Percentiles rank a stretch among this genome's conserved stretches.
Evolutionary conservation across 2,113 vertebrate species (phyloP).

Genomic region (Cacatua alba): DNA sequence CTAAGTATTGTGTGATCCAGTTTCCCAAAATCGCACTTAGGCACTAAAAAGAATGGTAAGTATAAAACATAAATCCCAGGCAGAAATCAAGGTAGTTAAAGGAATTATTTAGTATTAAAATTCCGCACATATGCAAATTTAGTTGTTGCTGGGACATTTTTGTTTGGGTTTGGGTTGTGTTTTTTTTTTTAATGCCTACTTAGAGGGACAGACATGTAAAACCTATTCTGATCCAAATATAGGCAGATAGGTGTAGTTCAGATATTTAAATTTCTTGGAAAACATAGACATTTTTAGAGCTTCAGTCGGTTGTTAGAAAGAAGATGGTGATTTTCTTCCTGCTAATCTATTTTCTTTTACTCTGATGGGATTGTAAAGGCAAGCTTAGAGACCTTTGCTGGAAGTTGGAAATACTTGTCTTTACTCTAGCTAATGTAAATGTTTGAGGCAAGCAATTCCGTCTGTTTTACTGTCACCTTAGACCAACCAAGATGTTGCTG

Average conservation of each 20-base stretch:
- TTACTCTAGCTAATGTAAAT: not conserved
- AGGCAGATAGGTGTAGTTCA: not conserved
- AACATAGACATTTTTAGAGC: not conserved
- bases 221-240: not conserved
- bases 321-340: not conserved
- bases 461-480: not conserved
- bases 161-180: not conserved
- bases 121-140: not conserved
- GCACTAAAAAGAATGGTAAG: not conserved
- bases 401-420: not conserved
- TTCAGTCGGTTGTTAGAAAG: not conserved
- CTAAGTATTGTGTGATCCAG: not conserved
- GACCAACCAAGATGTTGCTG: not conserved
- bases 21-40: not conserved
- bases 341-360: not conserved
- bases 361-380: not conserved
- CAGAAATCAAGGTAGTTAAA: not conserved
- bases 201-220: not conserved
- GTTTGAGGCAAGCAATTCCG: not conserved
- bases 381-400: not conserved
- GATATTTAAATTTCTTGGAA: not conserved
- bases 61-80: not conserved
- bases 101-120: not conserved
- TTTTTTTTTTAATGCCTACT: not conserved
- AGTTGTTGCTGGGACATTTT: not conserved